These are phyloP conservation scores for Halictus ligatus DNA, from an alignment of 2,888 invertebrate species.

Conservation along the genomic window DNA sequence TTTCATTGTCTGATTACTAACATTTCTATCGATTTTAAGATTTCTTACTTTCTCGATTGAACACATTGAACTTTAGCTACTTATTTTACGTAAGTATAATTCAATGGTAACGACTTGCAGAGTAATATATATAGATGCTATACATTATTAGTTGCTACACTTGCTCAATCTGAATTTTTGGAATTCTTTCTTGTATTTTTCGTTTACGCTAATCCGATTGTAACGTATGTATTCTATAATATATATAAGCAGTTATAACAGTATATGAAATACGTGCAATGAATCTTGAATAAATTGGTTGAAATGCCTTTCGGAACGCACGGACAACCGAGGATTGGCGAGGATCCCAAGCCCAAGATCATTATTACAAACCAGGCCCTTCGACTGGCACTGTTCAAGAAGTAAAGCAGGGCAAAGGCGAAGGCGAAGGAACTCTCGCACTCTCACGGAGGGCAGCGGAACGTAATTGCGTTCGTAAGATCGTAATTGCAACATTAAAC, in stretches of 20 bases:
- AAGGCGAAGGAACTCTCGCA: neutral
- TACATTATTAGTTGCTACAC: neutral
- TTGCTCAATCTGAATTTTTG: neutral
- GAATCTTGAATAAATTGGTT: neutral
- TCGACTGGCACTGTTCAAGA: conserved; percentile 38
- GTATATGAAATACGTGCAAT: no score
- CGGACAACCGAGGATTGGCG: neutral
- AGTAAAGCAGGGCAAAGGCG: neutral
- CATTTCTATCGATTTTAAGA: neutral
- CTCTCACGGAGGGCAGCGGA: conserved; percentile 8
- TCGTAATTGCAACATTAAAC: neutral
- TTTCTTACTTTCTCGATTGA: neutral
- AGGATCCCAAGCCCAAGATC: conserved; percentile 18
- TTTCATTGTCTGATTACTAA: neutral
- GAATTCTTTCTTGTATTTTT: neutral
- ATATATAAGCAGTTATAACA: neutral
- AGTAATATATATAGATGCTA: neutral
- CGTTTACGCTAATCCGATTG: neutral
- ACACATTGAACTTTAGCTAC: neutral
- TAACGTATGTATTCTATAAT: neutral
- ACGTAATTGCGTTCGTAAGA: neutral
- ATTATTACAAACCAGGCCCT: conserved; percentile 29
- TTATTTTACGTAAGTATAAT: neutral
- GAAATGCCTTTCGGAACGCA: conserved; percentile 31
- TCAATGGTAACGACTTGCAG: neutral